These are phyloP conservation scores for Oscheius onirici DNA, from an alignment of 2,888 invertebrate genomes.

Conservation along the genomic window DNA sequence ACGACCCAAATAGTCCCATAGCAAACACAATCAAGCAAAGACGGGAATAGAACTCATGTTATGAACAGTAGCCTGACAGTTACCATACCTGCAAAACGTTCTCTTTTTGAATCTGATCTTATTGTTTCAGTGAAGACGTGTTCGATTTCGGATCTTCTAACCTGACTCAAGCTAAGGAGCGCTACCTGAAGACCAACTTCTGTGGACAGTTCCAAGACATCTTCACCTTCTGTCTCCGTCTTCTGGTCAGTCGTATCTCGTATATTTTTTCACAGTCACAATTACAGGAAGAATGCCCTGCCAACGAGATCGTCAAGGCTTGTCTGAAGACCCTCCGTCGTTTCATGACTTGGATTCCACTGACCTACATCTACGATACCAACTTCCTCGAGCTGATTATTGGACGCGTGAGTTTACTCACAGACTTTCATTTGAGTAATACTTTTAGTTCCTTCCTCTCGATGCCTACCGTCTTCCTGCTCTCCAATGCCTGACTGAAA, in stretches of 20 bases:
- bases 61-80: no score
- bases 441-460: constrained; percentile 86
- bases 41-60: no score
- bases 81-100: no score
- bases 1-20: no score
- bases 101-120: no score
- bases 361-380: constrained; percentile 99
- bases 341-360: constrained; percentile 99
- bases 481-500: constrained; percentile 96
- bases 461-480: constrained; percentile 98
- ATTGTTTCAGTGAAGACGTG: constrained; percentile 84
- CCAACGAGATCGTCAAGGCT: constrained; percentile 92
- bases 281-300: constrained; percentile 88
- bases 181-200: constrained; percentile 98
- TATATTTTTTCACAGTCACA: background rate
- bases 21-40: no score
- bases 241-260: constrained; percentile 79
- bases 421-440: background rate
- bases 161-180: constrained; percentile 97
- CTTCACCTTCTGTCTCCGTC: constrained; percentile 96
- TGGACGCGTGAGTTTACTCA: constrained; percentile 77
- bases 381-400: constrained; percentile 91
- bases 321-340: constrained; percentile 93
- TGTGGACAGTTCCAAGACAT: constrained; percentile 98
- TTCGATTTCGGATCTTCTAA: constrained; percentile 98